Evolutionary conservation across 2,797 vertebrate genomes (phyloP).

Genomic region (Oryzias sinensis): DNA sequence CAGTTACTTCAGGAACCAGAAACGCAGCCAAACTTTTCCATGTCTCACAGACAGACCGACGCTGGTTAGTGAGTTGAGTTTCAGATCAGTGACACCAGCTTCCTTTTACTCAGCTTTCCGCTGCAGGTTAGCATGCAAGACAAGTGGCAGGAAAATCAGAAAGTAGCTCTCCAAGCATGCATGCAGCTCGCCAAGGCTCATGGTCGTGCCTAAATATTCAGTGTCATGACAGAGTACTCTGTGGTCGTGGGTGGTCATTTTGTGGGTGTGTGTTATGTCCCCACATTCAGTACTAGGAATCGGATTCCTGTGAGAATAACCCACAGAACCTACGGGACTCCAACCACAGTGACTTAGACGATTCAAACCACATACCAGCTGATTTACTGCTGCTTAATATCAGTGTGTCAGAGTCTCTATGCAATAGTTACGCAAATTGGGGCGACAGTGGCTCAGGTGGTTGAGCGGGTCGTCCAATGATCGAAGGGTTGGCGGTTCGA

Average conservation of each 20-base stretch:
- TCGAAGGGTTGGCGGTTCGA: too few species aligned
- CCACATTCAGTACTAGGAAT: constrained; percentile 45
- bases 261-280: constrained; percentile 30
- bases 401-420: constrained; percentile 10
- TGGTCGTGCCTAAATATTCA: neutral
- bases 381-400: constrained; percentile 37
- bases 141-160: neutral
- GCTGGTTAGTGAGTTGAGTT: too few species aligned
- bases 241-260: constrained; percentile 51
- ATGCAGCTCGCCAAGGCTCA: constrained; percentile 3
- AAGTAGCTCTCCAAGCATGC: neutral
- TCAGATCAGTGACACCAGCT: too few species aligned
- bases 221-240: constrained; percentile 13
- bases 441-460: too few species aligned
- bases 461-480: too few species aligned
- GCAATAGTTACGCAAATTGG: constrained; percentile 38
- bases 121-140: too few species aligned
- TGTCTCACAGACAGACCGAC: constrained; percentile 14
- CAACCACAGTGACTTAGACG: constrained; percentile 34
- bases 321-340: constrained; percentile 33
- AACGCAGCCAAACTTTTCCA: constrained; percentile 22
- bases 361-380: constrained; percentile 38
- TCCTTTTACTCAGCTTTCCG: too few species aligned
- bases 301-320: constrained; percentile 24
- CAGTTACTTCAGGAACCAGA: constrained; percentile 19